These are phyloP conservation scores for Temnothorax rugatulus DNA, from an alignment of 2,888 invertebrate species.

Conservation along the genomic window DNA sequence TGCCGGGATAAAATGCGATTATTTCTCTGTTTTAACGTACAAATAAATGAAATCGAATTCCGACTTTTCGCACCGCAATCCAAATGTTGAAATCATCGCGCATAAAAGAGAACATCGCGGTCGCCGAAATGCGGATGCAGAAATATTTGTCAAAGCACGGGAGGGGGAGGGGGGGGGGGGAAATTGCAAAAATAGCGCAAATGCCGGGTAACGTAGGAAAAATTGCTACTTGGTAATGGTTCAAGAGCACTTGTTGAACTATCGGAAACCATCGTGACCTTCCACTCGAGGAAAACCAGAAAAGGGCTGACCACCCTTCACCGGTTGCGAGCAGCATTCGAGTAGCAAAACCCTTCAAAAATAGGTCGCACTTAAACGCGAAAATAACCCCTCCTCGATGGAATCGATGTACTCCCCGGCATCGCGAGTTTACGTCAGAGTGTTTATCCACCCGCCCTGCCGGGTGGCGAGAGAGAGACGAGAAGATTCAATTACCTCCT, in stretches of 20 bases:
- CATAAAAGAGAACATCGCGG: neutral
- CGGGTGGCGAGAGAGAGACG: constrained; percentile 29
- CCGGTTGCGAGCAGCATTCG: constrained; percentile 50
- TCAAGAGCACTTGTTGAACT: constrained; percentile 62
- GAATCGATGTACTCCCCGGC: constrained; percentile 42
- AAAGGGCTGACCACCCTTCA: constrained; percentile 46
- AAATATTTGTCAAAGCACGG: neutral
- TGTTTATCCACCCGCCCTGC: constrained; percentile 43
- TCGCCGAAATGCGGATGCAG: neutral
- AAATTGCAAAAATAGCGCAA: constrained; percentile 15
- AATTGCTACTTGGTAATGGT: constrained; percentile 51
- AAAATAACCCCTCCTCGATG: constrained; percentile 46
- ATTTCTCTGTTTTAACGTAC: neutral
- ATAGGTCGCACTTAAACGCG: constrained; percentile 52
- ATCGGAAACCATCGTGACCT: constrained; percentile 60
- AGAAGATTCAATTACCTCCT: constrained; percentile 55
- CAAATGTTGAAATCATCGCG: neutral
- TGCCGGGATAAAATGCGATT: neutral
- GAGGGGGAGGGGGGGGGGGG: neutral
- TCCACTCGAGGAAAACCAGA: constrained; percentile 50
- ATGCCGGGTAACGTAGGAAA: constrained; percentile 27
- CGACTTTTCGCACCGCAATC: neutral
- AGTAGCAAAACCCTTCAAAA: constrained; percentile 64
- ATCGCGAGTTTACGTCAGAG: constrained; percentile 53
- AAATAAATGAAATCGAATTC: constrained; percentile 13